Evolutionary conservation across 2,797 vertebrate genomes (phyloP), one percentile per base, ranked within the genome.

Genomic region (Enteromius trimaculatus): DNA sequence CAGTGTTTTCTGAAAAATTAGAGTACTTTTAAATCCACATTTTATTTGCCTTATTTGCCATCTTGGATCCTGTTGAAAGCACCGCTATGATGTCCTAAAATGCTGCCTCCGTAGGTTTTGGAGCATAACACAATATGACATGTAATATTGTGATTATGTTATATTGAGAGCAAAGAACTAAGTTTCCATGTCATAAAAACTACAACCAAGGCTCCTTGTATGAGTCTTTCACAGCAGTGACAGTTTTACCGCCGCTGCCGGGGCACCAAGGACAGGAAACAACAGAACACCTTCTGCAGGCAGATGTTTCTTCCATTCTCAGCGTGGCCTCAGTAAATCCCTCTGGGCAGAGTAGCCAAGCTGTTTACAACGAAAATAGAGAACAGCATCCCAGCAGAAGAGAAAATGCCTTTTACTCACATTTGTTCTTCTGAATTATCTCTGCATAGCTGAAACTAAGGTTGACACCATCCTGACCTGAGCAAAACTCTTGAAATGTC

Each of bases 221-320:
- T 55, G 75, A 72, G 65, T 31, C 71, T 58, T 58, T 66, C 51
- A 64, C 34, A 70, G 68, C 70, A 84, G 53, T 55, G 79, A 81
- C 76, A 70, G 76, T 47, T 78, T 75, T 72, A 82, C 47, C 29
- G 39, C 58, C 53, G 26, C 70, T 68, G 53, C 58, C 26, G 2
- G 55, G 82, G 49, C 58, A 81, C 58, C 58, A 42, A 51, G 39
- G 78, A 78, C 64, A 81, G 72, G 58, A 83, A 66, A 78, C 53
- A 84, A 44, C 79, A 82, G 76, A 49, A 66, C 76, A 83, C 44
- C 68, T 53, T 81, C 69, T 65, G n/a, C 31, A 62, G 76, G 81
- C 87, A 83, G 86, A 87, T 90, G 86, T 84, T 88, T 86, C 65
- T 86, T 86, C 77, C 83, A 77, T 84, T 72, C 79, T 60, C 66